A percentile compares a stretch with the other conserved stretches of the same genome.
These are phyloP conservation scores for Saturnia pavonia DNA, from an alignment of 2,888 invertebrate genomes.

Conservation along the genomic window DNA sequence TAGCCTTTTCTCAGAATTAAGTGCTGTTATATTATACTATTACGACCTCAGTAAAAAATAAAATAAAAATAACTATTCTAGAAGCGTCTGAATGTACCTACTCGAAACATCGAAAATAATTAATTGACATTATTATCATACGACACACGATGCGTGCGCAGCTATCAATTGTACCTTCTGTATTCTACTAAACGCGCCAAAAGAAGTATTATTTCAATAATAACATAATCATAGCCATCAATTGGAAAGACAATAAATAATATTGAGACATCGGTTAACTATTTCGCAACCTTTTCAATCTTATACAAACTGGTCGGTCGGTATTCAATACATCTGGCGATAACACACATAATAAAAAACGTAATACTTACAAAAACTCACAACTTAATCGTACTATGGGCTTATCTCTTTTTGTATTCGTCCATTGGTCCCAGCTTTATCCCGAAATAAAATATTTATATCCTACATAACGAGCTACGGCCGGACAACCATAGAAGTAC, in stretches of 20 bases:
- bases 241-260: constrained; percentile 7
- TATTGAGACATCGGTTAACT: constrained; percentile 9
- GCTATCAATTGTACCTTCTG: too few relatives aligned
- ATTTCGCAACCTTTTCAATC: constrained; percentile 12
- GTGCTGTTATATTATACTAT: too few relatives aligned
- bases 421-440: constrained; percentile 48
- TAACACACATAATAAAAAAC: constrained; percentile 12
- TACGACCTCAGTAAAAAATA: too few relatives aligned
- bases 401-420: constrained; percentile 61
- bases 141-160: too few relatives aligned
- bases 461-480: constrained; percentile 50
- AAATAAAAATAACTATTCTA: too few relatives aligned
- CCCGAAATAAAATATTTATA: constrained; percentile 67
- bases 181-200: too few relatives aligned
- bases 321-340: constrained; percentile 4
- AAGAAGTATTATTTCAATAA: too few relatives aligned
- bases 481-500: constrained; percentile 27
- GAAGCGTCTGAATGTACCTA: too few relatives aligned
- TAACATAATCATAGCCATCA: not conserved
- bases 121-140: too few relatives aligned
- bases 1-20: too few relatives aligned
- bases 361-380: constrained; percentile 42
- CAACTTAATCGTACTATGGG: constrained; percentile 56
- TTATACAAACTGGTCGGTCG: constrained; percentile 15
- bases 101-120: too few relatives aligned